These are phyloP conservation scores for Nemopilema nomurai DNA, from an alignment of 30 jellyfish, hydroid and myxozoan genomes.

Conservation along the genomic window DNA sequence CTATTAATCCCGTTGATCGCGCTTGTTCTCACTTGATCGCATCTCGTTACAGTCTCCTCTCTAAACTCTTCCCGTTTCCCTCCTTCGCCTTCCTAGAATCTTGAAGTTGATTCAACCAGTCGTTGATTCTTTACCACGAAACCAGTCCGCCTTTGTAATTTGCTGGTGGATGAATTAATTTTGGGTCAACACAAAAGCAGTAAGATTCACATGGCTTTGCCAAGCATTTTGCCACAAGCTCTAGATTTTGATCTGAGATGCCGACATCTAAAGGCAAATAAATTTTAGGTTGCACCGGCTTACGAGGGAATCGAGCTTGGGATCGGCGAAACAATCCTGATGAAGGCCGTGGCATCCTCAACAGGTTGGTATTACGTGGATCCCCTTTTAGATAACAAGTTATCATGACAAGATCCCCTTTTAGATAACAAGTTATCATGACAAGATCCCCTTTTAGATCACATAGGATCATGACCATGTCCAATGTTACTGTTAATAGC, in stretches of 20 bases:
- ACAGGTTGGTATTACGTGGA: constrained; percentile 72
- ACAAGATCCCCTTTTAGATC: no score
- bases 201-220: background rate
- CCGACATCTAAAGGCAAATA: background rate
- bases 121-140: background rate
- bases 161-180: background rate
- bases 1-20: no score
- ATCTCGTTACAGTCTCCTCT: no score
- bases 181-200: background rate
- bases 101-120: background rate
- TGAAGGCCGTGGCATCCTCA: constrained; percentile 94
- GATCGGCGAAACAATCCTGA: constrained; percentile 86
- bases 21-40: no score
- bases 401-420: background rate
- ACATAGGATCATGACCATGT: no score
- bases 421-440: no score
- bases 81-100: background rate
- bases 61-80: background rate
- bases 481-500: no score
- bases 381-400: background rate
- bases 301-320: constrained; percentile 98
- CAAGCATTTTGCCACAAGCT: background rate
- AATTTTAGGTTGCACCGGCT: constrained; percentile 91
- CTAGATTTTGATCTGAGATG: background rate
- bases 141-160: background rate